Evolutionary conservation across 1,140 invertebrate species (phyloP).

Genomic region (Bombus confusus): DNA sequence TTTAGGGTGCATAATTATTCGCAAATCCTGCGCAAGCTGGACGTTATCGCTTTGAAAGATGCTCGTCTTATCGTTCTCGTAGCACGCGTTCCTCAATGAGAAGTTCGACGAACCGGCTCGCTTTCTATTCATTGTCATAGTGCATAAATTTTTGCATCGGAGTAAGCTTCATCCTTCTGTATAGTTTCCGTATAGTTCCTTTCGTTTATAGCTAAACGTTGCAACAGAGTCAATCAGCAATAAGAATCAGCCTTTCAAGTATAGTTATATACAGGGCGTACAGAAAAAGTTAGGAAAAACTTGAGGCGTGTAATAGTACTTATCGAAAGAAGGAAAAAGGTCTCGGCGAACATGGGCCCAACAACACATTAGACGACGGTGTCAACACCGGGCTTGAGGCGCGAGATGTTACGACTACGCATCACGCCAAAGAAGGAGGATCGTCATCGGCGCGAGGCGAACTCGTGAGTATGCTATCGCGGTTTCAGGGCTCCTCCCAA

Average conservation of each 20-base stretch:
- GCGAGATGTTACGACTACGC: too few species aligned
- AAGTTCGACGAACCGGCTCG: slow-evolving; percentile 20
- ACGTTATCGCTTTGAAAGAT: background rate
- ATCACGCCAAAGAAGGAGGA: too few species aligned
- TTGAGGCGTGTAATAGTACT: too few species aligned
- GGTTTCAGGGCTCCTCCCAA: too few species aligned
- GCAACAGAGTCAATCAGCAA: background rate
- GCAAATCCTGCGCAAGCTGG: background rate
- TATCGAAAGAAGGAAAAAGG: too few species aligned
- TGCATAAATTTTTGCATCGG: background rate
- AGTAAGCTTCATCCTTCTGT: background rate
- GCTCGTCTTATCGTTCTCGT: background rate
- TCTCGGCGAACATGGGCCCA: too few species aligned
- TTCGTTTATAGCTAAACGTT: background rate
- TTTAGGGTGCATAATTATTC: background rate
- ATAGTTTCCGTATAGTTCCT: background rate
- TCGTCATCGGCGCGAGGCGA: too few species aligned
- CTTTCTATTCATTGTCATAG: background rate
- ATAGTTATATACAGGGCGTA: too few species aligned
- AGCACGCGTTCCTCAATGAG: background rate
- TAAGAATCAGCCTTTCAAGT: background rate
- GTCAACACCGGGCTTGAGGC: too few species aligned
- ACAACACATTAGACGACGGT: too few species aligned
- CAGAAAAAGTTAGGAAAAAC: too few species aligned
- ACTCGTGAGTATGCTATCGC: too few species aligned